Evolutionary conservation across 2,888 invertebrate genomes (phyloP).

Genomic region (Aphelenchoides bicaudatus): DNA sequence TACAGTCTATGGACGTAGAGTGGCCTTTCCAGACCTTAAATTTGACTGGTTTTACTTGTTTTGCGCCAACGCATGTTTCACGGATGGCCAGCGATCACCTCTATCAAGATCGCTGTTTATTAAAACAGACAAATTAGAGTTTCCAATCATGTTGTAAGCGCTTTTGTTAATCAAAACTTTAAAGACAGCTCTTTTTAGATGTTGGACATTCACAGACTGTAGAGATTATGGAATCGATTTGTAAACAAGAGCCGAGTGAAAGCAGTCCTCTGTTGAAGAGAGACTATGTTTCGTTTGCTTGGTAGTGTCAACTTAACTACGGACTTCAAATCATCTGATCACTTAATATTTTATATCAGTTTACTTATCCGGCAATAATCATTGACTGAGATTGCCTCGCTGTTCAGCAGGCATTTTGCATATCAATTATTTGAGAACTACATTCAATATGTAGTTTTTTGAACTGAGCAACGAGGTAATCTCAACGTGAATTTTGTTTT

Average conservation of each 20-base stretch:
- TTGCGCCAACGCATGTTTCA: conserved; percentile 52
- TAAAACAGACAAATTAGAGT: conserved; percentile 58
- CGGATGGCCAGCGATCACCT: conserved; percentile 54
- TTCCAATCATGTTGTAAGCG: conserved; percentile 48
- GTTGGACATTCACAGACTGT: conserved; percentile 57
- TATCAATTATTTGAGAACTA: too few species aligned
- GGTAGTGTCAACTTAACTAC: too few species aligned
- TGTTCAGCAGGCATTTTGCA: too few species aligned
- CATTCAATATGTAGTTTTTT: too few species aligned
- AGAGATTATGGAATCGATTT: conserved; percentile 59
- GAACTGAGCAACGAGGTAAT: too few species aligned
- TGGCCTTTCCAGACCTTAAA: conserved; percentile 57
- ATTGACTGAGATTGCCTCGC: too few species aligned
- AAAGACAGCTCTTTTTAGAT: conserved; percentile 35
- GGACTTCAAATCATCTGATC: too few species aligned
- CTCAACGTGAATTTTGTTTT: too few species aligned
- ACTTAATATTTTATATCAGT: too few species aligned
- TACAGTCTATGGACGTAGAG: conserved; percentile 50
- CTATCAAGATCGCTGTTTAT: conserved; percentile 55
- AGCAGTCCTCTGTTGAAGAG: conserved; percentile 50
- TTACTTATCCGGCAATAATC: too few species aligned
- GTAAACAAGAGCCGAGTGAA: conserved; percentile 42
- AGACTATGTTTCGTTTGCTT: conserved; percentile 52
- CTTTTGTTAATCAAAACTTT: neutral
- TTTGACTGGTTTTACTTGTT: conserved; percentile 55